Evolutionary conservation across 1,140 invertebrate species (phyloP).

Genomic region (Drosophila melanogaster): DNA sequence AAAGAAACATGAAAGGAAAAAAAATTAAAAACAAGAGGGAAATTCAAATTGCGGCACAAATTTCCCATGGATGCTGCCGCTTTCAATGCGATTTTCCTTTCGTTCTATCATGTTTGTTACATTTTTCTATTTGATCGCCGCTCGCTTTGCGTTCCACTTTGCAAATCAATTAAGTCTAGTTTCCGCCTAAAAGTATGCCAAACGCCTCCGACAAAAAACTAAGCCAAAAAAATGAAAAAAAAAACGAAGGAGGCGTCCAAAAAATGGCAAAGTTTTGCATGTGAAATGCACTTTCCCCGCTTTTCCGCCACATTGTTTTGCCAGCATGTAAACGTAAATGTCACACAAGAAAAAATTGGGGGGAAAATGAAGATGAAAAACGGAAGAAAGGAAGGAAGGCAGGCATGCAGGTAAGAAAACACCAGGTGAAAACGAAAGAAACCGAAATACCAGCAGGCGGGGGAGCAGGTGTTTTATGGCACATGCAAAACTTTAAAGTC

Average conservation of each 20-base stretch:
- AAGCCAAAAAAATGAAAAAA: constrained; percentile 7
- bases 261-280: constrained; percentile 40
- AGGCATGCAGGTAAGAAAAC: constrained; percentile 13
- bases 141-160: constrained; percentile 59
- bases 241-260: neutral
- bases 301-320: constrained; percentile 48
- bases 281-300: constrained; percentile 13
- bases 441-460: neutral
- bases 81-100: constrained; percentile 13
- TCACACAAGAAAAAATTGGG: constrained; percentile 13
- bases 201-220: neutral
- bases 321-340: constrained; percentile 63
- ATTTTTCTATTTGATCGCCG: constrained; percentile 44
- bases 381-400: constrained; percentile 6
- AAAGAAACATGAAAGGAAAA: neutral
- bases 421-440: constrained; percentile 17
- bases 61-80: constrained; percentile 21
- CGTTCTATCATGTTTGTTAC: constrained; percentile 17
- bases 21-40: neutral
- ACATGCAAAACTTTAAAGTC: constrained; percentile 58
- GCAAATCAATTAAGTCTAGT: constrained; percentile 77
- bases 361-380: neutral
- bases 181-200: constrained; percentile 67
- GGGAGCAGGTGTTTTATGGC: constrained; percentile 20
- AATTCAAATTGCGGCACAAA: constrained; percentile 35